These are phyloP conservation scores for Drosophila parvula DNA, from an alignment of 1,140 invertebrate genomes.

Conservation along the genomic window DNA sequence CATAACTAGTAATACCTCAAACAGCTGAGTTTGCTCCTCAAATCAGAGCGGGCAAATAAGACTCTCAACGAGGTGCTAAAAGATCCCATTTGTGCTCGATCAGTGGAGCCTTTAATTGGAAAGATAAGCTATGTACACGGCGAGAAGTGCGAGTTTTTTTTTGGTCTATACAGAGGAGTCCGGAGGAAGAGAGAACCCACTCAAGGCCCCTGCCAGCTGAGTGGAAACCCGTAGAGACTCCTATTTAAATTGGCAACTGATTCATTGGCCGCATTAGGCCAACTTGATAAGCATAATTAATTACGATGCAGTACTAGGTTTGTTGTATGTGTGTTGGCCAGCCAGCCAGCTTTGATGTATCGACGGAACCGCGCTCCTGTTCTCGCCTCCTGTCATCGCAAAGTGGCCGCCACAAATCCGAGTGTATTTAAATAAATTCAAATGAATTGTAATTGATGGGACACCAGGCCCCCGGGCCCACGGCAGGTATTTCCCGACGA, in stretches of 20 bases:
- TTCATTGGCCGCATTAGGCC: conserved; percentile 65
- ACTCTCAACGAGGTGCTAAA: conserved; percentile 71
- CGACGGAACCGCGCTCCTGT: conserved; percentile 23
- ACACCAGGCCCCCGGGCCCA: conserved; percentile 20
- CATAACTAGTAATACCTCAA: conserved; percentile 10
- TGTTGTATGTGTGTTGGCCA: not conserved
- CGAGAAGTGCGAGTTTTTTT: conserved; percentile 52
- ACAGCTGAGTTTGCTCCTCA: conserved; percentile 23
- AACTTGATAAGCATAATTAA: conserved; percentile 75
- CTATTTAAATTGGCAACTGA: conserved; percentile 67
- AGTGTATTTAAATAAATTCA: conserved; percentile 82
- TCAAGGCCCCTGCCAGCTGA: conserved; percentile 17
- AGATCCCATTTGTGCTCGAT: conserved; percentile 52
- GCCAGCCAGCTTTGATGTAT: conserved; percentile 69
- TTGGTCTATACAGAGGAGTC: conserved; percentile 6
- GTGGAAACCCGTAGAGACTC: not conserved
- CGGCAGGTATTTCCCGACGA: not conserved
- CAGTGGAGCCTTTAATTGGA: conserved; percentile 47
- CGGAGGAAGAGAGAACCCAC: not conserved
- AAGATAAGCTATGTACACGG: conserved; percentile 27
- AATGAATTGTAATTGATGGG: conserved; percentile 78
- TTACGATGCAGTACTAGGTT: conserved; percentile 59
- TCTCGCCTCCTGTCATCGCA: conserved; percentile 20
- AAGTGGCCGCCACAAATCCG: conserved; percentile 52
- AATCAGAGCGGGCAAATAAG: conserved; percentile 70